Percentiles rank a stretch among this genome's conserved stretches.
Conservation (phyloP, 2,113 vertebrate genomes). For the Gadus macrocephalus region DNA sequence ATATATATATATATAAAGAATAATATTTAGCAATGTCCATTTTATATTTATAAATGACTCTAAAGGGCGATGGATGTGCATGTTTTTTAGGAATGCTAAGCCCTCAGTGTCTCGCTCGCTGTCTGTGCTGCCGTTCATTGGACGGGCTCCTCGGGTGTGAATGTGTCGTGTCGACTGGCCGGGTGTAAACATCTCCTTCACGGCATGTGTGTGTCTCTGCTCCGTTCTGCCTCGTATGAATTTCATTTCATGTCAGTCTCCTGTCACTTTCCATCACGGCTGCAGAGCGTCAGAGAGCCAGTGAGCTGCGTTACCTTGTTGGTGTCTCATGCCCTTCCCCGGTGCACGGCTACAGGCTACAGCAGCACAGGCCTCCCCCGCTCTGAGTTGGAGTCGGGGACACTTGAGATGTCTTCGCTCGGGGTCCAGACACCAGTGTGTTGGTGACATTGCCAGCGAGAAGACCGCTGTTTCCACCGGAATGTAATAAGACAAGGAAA, state of each 20-base stretch:
- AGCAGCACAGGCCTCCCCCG: constrained; percentile 62
- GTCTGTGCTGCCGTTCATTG: too few species aligned
- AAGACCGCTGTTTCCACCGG: constrained; percentile 71
- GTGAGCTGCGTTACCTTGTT: constrained; percentile 70
- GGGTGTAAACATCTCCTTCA: constrained; percentile 59
- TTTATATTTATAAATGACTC: too few species aligned
- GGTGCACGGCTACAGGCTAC: constrained; percentile 74
- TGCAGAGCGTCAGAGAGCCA: constrained; percentile 74
- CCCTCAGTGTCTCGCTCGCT: too few species aligned
- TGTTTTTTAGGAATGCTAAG: too few species aligned
- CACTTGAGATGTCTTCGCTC: constrained; percentile 73
- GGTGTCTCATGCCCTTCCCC: constrained; percentile 79
- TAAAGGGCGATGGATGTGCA: too few species aligned
- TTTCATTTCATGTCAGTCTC: constrained; percentile 79
- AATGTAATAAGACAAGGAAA: constrained; percentile 20
- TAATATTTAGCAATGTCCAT: too few species aligned
- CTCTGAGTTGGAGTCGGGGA: constrained; percentile 70
- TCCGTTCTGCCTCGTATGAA: constrained; percentile 74
- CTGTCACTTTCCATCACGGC: constrained; percentile 77
- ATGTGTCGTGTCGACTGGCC: constrained; percentile 42
- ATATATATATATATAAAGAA: too few species aligned
- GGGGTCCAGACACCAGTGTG: constrained; percentile 74
- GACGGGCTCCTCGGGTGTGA: constrained; percentile 30
- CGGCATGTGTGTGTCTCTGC: constrained; percentile 64
- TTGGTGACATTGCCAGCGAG: constrained; percentile 69